phyloP scores from a whole-genome alignment of 1,140 invertebrate species.

The Drosophila auraria region DNA sequence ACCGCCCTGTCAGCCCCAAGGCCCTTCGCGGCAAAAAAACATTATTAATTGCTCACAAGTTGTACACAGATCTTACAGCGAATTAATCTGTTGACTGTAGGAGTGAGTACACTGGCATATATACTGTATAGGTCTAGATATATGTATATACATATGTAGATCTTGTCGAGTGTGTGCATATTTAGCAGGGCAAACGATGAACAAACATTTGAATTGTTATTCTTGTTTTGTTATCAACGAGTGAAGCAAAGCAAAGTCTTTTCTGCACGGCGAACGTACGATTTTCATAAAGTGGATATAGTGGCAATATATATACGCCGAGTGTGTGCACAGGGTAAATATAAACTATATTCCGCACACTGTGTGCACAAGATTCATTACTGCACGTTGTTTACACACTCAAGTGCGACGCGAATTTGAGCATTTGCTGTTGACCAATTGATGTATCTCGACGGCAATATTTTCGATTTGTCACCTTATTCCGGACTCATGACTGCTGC shows the following conservation, averaged over 20 bases:
- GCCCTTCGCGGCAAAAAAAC: conserved; percentile 3
- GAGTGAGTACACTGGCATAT: conserved; percentile 31
- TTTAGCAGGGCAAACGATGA: conserved; percentile 40
- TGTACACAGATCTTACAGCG: conserved; percentile 35
- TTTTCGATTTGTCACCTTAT: conserved; percentile 26
- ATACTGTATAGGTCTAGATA: neutral
- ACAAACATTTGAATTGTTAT: conserved; percentile 44
- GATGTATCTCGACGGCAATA: conserved; percentile 24
- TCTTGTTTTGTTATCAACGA: conserved; percentile 47
- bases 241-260: conserved; percentile 16
- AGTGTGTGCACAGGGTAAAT: conserved; percentile 34
- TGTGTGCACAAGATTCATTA: conserved; percentile 42
- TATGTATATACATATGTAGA: neutral
- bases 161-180: conserved; percentile 33
- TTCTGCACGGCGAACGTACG: conserved; percentile 22
- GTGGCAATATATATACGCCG: conserved; percentile 28
- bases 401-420: conserved; percentile 51
- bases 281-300: conserved; percentile 31
- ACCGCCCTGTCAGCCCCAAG: neutral
- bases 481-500: conserved; percentile 11
- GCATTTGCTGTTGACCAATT: conserved; percentile 50
- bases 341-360: conserved; percentile 49
- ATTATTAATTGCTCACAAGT: conserved; percentile 43
- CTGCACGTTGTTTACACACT: conserved; percentile 50
- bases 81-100: conserved; percentile 52